Conservation (phyloP, 1,140 invertebrate genomes). For the Uloborus diversus region DNA sequence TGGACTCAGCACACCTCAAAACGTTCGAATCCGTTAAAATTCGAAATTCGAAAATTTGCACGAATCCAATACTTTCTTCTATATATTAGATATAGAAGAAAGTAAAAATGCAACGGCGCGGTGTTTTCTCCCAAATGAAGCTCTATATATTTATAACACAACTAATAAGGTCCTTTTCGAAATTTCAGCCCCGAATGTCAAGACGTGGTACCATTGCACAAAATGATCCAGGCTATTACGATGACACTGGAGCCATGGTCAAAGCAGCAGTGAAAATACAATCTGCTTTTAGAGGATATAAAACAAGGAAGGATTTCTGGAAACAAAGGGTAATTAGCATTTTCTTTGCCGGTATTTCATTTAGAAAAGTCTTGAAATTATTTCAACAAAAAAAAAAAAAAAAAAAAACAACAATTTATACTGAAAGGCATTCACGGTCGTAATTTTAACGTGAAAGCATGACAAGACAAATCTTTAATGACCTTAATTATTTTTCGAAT, state of each 20-base stretch:
- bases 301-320: conserved; percentile 70
- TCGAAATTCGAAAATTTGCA: too few relatives aligned
- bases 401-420: background rate
- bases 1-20: too few relatives aligned
- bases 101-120: background rate
- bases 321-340: conserved; percentile 23
- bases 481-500: background rate
- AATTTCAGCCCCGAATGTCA: too few relatives aligned
- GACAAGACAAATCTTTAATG: background rate
- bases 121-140: background rate
- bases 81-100: too few relatives aligned
- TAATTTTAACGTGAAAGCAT: background rate
- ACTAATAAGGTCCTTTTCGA: background rate
- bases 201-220: background rate
- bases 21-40: too few relatives aligned
- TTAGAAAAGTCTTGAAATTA: background rate
- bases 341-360: background rate
- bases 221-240: background rate
- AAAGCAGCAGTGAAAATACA: conserved; percentile 78
- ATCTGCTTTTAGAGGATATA: conserved; percentile 76
- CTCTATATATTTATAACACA: background rate
- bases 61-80: too few relatives aligned
- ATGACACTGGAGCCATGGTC: background rate
- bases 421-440: background rate
- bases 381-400: background rate